Percentiles rank a stretch among this genome's conserved stretches.
Evolutionary conservation across 37 sponge, comb jelly and placozoan genomes (phyloP).

Genomic region (Beroe forskalii): DNA sequence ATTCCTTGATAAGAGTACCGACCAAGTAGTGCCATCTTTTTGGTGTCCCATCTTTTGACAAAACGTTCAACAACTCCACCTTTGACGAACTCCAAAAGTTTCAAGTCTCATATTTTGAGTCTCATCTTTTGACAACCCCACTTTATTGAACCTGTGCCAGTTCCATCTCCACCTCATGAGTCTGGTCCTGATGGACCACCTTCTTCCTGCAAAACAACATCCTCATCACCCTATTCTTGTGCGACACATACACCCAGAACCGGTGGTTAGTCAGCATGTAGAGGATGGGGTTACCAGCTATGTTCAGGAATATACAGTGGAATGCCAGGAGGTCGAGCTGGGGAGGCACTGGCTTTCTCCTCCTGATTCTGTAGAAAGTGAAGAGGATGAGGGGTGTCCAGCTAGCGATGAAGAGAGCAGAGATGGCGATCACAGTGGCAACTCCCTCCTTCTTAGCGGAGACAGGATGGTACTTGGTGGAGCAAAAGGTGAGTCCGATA

Average conservation of each 20-base stretch:
- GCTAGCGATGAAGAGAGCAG: constrained; percentile 3
- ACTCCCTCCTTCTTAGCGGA: neutral
- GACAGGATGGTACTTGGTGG: neutral
- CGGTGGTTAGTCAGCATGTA: neutral
- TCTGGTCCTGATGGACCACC: too few relatives aligned
- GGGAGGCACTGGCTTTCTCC: neutral
- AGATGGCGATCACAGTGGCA: neutral
- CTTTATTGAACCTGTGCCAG: too few relatives aligned
- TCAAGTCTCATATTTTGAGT: too few relatives aligned
- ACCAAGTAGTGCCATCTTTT: too few relatives aligned
- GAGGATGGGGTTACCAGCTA: neutral
- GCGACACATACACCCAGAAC: constrained; percentile 5
- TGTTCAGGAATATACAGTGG: constrained; percentile 14
- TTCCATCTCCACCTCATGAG: too few relatives aligned
- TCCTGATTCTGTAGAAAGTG: constrained; percentile 6
- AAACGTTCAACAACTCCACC: too few relatives aligned
- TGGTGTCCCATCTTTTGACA: too few relatives aligned
- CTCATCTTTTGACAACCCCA: too few relatives aligned
- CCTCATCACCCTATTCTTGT: too few relatives aligned
- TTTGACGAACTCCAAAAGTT: too few relatives aligned
- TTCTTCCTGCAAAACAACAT: too few relatives aligned
- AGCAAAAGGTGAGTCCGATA: neutral
- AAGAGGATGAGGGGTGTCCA: constrained; percentile 5
- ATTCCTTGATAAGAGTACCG: too few relatives aligned
- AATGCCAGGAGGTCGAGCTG: neutral